Evolutionary conservation across 2,888 invertebrate species (phyloP).

Genomic region (Serripes groenlandicus): DNA sequence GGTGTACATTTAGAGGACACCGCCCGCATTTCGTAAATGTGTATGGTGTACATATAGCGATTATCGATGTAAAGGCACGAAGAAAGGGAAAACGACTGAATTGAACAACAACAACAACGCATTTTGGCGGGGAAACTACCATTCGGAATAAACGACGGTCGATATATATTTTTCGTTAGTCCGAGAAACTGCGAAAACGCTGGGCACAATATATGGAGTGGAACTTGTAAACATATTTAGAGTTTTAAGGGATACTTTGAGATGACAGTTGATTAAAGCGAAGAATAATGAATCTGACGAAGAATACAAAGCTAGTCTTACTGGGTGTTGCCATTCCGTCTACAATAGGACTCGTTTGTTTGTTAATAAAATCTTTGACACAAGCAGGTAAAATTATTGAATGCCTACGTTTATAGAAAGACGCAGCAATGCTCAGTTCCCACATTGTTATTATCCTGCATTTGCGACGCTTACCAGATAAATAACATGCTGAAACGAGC

Average conservation of each 20-base stretch:
- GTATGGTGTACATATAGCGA: background rate
- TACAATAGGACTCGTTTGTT: slow-evolving; percentile 76
- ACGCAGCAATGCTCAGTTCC: background rate
- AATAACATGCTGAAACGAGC: too few relatives aligned
- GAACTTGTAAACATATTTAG: background rate
- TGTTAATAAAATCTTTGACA: slow-evolving; percentile 69
- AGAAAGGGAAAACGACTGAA: background rate
- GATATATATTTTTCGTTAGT: too few relatives aligned
- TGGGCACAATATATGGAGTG: too few relatives aligned
- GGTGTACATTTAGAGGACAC: too few relatives aligned
- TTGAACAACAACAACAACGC: background rate
- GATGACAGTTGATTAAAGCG: slow-evolving; percentile 41
- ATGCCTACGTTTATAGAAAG: too few relatives aligned
- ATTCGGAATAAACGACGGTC: background rate
- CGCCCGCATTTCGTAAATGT: too few relatives aligned
- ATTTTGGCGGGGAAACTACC: background rate
- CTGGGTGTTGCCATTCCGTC: slow-evolving; percentile 79
- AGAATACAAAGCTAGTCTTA: slow-evolving; percentile 61
- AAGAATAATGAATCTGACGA: slow-evolving; percentile 54
- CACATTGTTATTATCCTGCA: too few relatives aligned
- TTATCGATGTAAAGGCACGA: background rate
- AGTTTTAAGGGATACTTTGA: too few relatives aligned
- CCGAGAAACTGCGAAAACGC: background rate
- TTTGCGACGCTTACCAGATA: too few relatives aligned
- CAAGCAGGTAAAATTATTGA: background rate